Base-by-base conservation (phyloP, 1,140 invertebrate genomes). In the Ganaspis sp. region DNA sequence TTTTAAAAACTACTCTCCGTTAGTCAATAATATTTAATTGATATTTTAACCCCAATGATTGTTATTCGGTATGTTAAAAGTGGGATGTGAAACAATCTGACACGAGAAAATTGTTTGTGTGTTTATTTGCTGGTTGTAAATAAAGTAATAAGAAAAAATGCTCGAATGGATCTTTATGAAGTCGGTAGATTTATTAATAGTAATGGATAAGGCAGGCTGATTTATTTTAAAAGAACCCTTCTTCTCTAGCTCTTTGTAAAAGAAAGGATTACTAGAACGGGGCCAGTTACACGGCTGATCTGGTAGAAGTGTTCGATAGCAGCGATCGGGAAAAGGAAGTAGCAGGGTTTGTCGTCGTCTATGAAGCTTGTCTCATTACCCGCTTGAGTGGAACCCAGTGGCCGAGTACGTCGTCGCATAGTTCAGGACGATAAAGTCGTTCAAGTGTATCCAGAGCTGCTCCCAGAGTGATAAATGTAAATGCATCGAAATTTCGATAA, bases 391-490 rank as follows among this genome's bases (percentile, higher is more conserved):
- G 38, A 54, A 64, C 26, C 26, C 58, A 64, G 58, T 64, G 58
- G 58, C 26, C 45, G 42, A 53, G 23, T 12, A 58, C 26, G 72
- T 34, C 34, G 29, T 73, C 72, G 38, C 72, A 58, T 58, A 70
- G 38, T 76, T 76, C 78, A 70, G 58, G 58, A 34, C 40, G 70
- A 69, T 79, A 79, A 72, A 69, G 42, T 72, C 77, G 49, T 72
- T 72, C 71, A 72, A 72, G 42, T 53, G 71, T 49, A 17, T 23
- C 8, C 12, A n/a, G 58, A 26, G 58, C 58, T 64, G 23, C 58
- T 64, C 58, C 26, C 6, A 64, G 75, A 53, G 72, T 81, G 75
- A 84, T 84, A 79, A 83, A 84, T 82, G 81, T 76, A 83, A 83
- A 84, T 78, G 74, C 58, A 29, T 34, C n/a, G 58, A 64, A 64